Conservation (phyloP, 2,113 vertebrate genomes). For the Chionis minor region DNA sequence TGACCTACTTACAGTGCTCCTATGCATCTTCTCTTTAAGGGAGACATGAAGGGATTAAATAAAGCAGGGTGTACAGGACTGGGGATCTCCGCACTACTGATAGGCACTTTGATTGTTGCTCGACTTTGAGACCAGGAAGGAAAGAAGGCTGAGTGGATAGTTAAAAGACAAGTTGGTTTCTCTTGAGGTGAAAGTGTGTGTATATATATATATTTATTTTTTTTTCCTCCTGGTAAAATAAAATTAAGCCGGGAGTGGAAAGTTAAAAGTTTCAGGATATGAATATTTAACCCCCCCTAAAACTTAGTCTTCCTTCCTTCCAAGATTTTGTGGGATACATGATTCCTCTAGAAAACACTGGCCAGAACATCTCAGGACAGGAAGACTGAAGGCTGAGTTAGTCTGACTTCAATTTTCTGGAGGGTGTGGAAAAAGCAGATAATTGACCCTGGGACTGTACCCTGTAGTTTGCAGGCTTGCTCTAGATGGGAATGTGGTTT, state of each 20-base stretch:
- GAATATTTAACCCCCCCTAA: neutral
- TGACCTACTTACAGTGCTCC: conserved; percentile 39
- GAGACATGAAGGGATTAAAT: neutral
- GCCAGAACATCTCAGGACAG: neutral
- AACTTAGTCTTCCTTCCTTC: neutral
- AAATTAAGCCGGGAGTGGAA: neutral
- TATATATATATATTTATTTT: neutral
- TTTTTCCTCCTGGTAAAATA: neutral
- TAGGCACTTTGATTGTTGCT: neutral
- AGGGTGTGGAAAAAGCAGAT: neutral
- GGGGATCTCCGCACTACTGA: fast-evolving
- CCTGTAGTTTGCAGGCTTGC: neutral
- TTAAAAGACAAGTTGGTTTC: neutral
- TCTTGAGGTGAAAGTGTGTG: neutral
- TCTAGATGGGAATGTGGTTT: neutral
- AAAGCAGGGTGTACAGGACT: neutral
- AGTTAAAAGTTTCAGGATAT: neutral
- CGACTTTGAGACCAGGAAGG: neutral
- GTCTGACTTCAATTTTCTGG: neutral
- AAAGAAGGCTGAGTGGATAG: neutral
- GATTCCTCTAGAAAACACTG: neutral
- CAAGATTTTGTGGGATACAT: neutral
- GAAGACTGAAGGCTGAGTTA: neutral
- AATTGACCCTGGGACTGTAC: fast-evolving
- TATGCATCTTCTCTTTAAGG: neutral